A percentile compares a stretch with the other conserved stretches of the same genome.
These are phyloP conservation scores for Stigmatopora nigra DNA, from an alignment of 2,113 vertebrate genomes.

Conservation along the genomic window DNA sequence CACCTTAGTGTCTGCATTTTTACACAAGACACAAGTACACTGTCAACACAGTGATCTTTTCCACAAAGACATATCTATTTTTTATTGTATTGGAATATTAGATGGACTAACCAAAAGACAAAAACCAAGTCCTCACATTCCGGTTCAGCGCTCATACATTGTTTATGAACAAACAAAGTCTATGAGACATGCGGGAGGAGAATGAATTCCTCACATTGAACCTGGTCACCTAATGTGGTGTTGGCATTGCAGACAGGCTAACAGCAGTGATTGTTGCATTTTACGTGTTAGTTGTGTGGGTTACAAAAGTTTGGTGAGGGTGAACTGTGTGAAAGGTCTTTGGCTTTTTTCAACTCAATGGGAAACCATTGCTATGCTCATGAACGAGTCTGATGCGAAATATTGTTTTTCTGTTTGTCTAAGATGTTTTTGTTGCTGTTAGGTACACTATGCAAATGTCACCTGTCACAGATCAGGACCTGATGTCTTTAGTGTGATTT, in stretches of 20 bases:
- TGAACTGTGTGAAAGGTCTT: neutral
- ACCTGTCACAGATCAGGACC: too few relatives aligned
- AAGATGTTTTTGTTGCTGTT: neutral
- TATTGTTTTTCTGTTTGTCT: neutral
- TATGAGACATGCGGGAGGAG: neutral
- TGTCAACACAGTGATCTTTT: neutral
- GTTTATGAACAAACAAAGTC: constrained; percentile 4
- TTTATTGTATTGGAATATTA: neutral
- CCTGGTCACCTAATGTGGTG: neutral
- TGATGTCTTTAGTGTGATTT: neutral
- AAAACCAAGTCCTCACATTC: neutral
- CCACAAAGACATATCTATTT: neutral
- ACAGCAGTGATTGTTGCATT: neutral
- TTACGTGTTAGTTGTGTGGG: neutral
- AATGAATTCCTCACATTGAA: neutral
- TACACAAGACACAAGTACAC: neutral
- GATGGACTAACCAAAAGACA: neutral
- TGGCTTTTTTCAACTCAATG: neutral
- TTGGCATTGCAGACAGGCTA: neutral
- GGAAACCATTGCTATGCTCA: neutral
- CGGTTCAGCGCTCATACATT: neutral
- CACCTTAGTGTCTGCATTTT: neutral
- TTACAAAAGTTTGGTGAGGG: neutral
- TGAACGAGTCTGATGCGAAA: neutral
- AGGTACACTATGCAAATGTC: too few relatives aligned